Percentiles rank a stretch among this genome's conserved stretches.
These are phyloP conservation scores for Coreius guichenoti DNA, from an alignment of 2,797 vertebrate genomes.

Conservation along the genomic window DNA sequence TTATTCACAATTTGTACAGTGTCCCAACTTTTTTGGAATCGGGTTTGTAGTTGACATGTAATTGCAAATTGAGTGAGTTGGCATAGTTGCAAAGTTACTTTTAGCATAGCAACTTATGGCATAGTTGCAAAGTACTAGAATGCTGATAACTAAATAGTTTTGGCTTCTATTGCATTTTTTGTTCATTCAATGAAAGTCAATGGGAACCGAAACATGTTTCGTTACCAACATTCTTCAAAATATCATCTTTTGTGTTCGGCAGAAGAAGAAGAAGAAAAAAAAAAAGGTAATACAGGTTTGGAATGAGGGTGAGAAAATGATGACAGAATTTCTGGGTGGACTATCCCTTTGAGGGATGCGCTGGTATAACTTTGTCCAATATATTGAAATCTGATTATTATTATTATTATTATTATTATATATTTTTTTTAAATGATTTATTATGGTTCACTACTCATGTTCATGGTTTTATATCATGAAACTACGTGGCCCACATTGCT, in stretches of 20 bases:
- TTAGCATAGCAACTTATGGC: too few species aligned
- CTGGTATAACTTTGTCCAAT: not conserved
- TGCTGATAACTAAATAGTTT: too few species aligned
- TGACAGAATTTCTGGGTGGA: not conserved
- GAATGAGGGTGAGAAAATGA: not conserved
- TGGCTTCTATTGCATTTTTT: too few species aligned
- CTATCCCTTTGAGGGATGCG: not conserved
- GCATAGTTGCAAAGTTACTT: too few species aligned
- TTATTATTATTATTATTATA: not conserved
- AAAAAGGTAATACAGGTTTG: not conserved
- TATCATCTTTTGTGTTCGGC: not conserved
- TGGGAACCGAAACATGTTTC: too few species aligned
- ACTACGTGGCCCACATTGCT: not conserved
- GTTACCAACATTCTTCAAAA: not conserved
- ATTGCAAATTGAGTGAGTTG: too few species aligned
- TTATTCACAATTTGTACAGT: too few species aligned
- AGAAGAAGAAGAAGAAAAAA: not conserved
- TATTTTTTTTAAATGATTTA: not conserved
- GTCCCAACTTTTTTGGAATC: too few species aligned
- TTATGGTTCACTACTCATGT: not conserved
- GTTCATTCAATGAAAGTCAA: too few species aligned
- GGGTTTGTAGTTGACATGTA: too few species aligned
- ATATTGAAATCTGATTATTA: not conserved
- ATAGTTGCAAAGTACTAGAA: too few species aligned
- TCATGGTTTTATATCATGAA: constrained; percentile 11